Evolutionary conservation across 2,797 vertebrate genomes (phyloP).

Genomic region (Coregonus sp.): DNA sequence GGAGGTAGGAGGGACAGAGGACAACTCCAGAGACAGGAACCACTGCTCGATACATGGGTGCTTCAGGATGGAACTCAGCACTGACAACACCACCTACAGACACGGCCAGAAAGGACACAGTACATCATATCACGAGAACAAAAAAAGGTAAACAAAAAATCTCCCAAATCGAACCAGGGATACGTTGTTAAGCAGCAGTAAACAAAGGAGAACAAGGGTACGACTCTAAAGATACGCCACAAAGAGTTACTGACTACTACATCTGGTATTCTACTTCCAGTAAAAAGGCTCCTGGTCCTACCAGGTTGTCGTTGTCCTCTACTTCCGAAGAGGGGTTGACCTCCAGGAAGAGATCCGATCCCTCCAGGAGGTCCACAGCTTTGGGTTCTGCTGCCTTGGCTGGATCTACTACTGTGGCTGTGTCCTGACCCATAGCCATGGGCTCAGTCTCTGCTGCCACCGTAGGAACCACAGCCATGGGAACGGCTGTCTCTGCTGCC

Average conservation of each 20-base stretch:
- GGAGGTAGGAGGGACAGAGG: constrained; percentile 75
- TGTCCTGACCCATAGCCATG: background rate
- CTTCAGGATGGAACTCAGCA: constrained; percentile 78
- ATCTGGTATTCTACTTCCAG: background rate
- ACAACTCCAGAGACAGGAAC: constrained; percentile 87
- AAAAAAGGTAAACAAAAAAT: background rate
- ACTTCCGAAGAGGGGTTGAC: constrained; percentile 49
- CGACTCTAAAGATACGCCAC: background rate
- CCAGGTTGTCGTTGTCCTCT: constrained; percentile 77
- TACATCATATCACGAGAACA: background rate
- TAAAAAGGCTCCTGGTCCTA: constrained; percentile 45
- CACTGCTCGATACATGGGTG: constrained; percentile 88
- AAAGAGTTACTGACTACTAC: background rate
- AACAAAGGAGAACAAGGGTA: background rate
- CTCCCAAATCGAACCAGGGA: background rate
- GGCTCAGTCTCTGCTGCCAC: background rate
- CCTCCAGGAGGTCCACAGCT: constrained; percentile 45
- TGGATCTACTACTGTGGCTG: background rate
- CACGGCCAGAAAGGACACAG: constrained; percentile 18
- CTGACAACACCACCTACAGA: constrained; percentile 71
- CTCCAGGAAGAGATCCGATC: constrained; percentile 80
- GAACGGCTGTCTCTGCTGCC: background rate
- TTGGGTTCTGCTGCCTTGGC: background rate
- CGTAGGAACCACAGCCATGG: background rate
- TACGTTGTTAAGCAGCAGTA: background rate